Evolutionary conservation across 2,888 invertebrate species (phyloP).

Genomic region (Didymodactylos carnosus): DNA sequence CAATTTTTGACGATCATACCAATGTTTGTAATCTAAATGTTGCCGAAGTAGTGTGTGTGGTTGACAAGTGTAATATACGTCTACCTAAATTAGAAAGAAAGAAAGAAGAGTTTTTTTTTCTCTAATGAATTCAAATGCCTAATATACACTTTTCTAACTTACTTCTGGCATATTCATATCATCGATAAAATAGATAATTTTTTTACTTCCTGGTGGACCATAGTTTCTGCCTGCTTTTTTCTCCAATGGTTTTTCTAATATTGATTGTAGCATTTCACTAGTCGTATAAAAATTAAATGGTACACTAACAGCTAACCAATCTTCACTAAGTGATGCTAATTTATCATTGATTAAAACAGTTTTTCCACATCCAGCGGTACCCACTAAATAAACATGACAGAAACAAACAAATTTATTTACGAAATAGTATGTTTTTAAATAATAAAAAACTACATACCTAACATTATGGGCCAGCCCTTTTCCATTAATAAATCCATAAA

Average conservation of each 20-base stretch:
- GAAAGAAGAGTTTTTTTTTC: slow-evolving; percentile 60
- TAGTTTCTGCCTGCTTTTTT: slow-evolving; percentile 88
- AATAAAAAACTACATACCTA: slow-evolving; percentile 48
- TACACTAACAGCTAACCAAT: slow-evolving; percentile 64
- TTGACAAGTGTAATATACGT: slow-evolving; percentile 79
- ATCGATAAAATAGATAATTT: slow-evolving; percentile 77
- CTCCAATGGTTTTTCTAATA: slow-evolving; percentile 76
- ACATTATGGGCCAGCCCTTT: slow-evolving; percentile 71
- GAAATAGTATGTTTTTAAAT: slow-evolving; percentile 80
- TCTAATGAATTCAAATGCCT: slow-evolving; percentile 78
- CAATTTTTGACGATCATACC: slow-evolving; percentile 78
- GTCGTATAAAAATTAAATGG: slow-evolving; percentile 87
- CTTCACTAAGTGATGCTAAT: slow-evolving; percentile 51
- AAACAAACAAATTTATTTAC: slow-evolving; percentile 39
- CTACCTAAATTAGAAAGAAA: slow-evolving; percentile 36
- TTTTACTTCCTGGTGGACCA: slow-evolving; percentile 81
- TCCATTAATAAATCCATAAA: slow-evolving; percentile 73
- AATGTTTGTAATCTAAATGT: slow-evolving; percentile 81
- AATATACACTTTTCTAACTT: slow-evolving; percentile 23
- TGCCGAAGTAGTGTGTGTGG: slow-evolving; percentile 85
- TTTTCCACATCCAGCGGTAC: slow-evolving; percentile 46
- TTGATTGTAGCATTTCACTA: slow-evolving; percentile 48
- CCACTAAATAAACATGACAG: slow-evolving; percentile 7
- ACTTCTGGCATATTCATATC: slow-evolving; percentile 94
- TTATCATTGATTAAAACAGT: slow-evolving; percentile 74